phyloP scores from a whole-genome alignment of 2,888 invertebrate genomes.

The Diplolepis rosae region DNA sequence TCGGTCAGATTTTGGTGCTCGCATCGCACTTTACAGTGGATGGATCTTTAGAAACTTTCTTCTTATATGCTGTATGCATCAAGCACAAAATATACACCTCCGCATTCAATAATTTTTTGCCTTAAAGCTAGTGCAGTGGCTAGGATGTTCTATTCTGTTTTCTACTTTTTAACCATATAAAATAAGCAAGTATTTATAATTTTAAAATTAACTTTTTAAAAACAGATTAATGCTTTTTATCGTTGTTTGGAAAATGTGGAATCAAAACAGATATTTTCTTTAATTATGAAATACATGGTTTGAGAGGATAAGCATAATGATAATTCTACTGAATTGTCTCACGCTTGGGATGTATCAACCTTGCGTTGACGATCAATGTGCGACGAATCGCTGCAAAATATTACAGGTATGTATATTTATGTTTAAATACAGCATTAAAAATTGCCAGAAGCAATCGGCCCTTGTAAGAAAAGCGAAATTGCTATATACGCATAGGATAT shows the following conservation, averaged over 20 bases:
- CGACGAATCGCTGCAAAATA: conserved; percentile 91
- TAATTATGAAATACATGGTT: conserved; percentile 91
- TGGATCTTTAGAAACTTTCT: no score
- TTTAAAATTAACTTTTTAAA: not conserved
- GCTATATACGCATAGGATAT: no score
- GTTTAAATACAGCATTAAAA: no score
- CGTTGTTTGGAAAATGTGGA: not conserved
- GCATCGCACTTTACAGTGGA: no score
- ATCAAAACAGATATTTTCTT: conserved; percentile 75
- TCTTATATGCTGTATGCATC: no score
- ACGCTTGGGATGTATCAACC: conserved; percentile 99
- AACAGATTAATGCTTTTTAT: not conserved
- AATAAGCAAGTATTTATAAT: no score
- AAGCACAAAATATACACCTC: no score
- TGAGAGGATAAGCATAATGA: conserved; percentile 98
- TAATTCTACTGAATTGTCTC: conserved; percentile 97
- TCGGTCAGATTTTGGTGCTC: no score
- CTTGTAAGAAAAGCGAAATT: no score
- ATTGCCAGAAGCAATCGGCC: no score
- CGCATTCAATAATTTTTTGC: no score
- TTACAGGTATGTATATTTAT: conserved; percentile 82
- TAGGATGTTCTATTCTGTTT: not conserved
- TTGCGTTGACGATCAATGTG: conserved; percentile 95
- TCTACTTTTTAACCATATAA: not conserved
- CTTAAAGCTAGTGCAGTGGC: no score